These are phyloP conservation scores for Machimus atricapillus DNA, from an alignment of 2,888 invertebrate species.

Conservation along the genomic window DNA sequence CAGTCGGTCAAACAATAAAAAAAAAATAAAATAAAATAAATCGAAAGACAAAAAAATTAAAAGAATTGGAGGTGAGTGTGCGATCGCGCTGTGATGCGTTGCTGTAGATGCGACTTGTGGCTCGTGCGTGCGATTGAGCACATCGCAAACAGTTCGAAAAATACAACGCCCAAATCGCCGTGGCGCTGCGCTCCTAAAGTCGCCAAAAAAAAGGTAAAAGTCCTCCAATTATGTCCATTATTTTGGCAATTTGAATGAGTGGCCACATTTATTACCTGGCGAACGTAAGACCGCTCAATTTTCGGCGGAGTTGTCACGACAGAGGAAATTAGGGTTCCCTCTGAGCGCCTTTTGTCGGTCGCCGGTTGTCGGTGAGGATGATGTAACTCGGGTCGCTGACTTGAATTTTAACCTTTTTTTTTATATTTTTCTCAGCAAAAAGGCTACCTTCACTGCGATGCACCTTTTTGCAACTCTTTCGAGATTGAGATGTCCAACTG, in stretches of 20 bases:
- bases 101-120: not conserved
- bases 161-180: not conserved
- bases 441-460: not conserved
- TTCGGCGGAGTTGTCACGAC: not conserved
- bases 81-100: not conserved
- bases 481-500: not conserved
- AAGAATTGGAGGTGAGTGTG: not conserved
- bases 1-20: not conserved
- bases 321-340: not conserved
- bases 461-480: not conserved
- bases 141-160: not conserved
- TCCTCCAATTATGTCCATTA: slow-evolving; percentile 18
- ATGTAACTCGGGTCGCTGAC: not conserved
- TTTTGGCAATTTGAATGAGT: slow-evolving; percentile 15
- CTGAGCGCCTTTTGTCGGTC: not conserved
- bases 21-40: not conserved
- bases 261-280: not conserved
- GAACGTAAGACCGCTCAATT: not conserved
- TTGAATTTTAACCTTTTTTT: not conserved
- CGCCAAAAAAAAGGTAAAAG: not conserved
- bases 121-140: slow-evolving; percentile 2
- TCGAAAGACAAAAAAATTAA: not conserved
- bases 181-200: not conserved
- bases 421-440: not conserved
- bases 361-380: not conserved